phyloP scores from a whole-genome alignment of 1,140 invertebrate species.

The Halictus rubicundus region DNA sequence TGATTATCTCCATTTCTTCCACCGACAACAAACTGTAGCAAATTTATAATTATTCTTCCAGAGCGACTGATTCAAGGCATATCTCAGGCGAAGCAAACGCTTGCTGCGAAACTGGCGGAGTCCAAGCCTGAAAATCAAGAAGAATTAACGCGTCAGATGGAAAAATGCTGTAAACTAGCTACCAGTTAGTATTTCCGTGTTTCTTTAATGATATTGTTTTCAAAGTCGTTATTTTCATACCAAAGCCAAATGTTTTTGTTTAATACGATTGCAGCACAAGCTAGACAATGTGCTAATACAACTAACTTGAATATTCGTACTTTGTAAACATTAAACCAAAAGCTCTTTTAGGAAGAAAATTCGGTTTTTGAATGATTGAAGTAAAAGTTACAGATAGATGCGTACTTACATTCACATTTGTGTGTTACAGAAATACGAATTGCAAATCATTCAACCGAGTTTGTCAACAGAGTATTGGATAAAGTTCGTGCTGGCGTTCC shows the following conservation, averaged over 20 bases:
- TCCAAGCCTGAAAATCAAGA: conserved; percentile 81
- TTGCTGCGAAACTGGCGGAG: conserved; percentile 83
- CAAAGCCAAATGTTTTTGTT: too few species aligned
- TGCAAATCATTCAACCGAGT: conserved; percentile 91
- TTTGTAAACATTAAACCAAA: too few species aligned
- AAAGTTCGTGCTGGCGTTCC: conserved; percentile 86
- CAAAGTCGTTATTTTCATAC: too few species aligned
- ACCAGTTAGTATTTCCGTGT: conserved; percentile 82
- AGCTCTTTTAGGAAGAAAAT: too few species aligned
- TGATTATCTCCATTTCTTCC: too few species aligned
- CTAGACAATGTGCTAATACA: too few species aligned
- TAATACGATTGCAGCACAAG: too few species aligned
- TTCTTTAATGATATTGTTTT: background rate
- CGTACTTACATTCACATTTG: background rate
- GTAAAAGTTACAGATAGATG: background rate
- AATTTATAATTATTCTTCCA: conserved; percentile 71
- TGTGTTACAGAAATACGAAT: conserved; percentile 86
- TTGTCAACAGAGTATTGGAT: conserved; percentile 92
- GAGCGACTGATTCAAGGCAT: conserved; percentile 86
- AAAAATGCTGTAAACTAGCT: conserved; percentile 83
- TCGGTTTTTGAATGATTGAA: too few species aligned
- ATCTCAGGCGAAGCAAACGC: conserved; percentile 83
- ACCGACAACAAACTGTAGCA: background rate
- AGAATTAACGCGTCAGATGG: conserved; percentile 84
- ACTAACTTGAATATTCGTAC: too few species aligned